Evolutionary conservation across 23 tunicate species (phyloP), one percentile per base, ranked within the genome.

Genomic region (Oikopleura vanhoeffeni): DNA sequence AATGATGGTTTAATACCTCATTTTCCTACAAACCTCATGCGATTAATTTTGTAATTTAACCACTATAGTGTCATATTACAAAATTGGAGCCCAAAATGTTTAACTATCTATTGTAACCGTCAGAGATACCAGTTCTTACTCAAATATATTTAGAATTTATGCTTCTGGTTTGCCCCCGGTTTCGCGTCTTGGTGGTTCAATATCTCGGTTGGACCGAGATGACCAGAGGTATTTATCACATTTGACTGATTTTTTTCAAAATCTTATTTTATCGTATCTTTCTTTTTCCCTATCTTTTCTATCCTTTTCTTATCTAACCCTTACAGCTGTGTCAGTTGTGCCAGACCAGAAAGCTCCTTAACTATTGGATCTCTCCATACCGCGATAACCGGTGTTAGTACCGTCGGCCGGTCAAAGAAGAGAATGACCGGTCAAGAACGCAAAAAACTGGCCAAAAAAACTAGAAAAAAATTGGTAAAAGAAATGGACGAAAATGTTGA

Each of bases 101-200:
- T n/a, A n/a, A n/a, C n/a, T n/a, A n/a, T n/a, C n/a, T n/a, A n/a
- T n/a, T n/a, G n/a, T n/a, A n/a, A n/a, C n/a, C n/a, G n/a, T n/a
- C n/a, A n/a, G n/a, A n/a, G n/a, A n/a, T n/a, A n/a, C n/a, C n/a
- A n/a, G n/a, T n/a, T n/a, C n/a, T n/a, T n/a, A n/a, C n/a, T n/a
- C n/a, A n/a, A n/a, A n/a, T n/a, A 8, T 49, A 8, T 49, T 49
- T 18, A 34, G 84, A 41, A 33, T 83, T n/a, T 85, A 83, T 13
- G 33, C 42, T 30, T 84, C 85, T 30, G 42, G 75, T 40, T 84
- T 83, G 34, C 77, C 87, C 4, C 39, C 41, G 2, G 24, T 40
- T 1, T 85, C 87, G 0, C 34, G 42, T 40, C 33, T 35, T 18
- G 85, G 85, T 33, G 87, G 93, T 71, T 57, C 86, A n/a, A 85